A percentile compares a stretch with the other conserved stretches of the same genome.
phyloP scores from a whole-genome alignment of 2,113 vertebrate species.

The Pavo muticus region DNA sequence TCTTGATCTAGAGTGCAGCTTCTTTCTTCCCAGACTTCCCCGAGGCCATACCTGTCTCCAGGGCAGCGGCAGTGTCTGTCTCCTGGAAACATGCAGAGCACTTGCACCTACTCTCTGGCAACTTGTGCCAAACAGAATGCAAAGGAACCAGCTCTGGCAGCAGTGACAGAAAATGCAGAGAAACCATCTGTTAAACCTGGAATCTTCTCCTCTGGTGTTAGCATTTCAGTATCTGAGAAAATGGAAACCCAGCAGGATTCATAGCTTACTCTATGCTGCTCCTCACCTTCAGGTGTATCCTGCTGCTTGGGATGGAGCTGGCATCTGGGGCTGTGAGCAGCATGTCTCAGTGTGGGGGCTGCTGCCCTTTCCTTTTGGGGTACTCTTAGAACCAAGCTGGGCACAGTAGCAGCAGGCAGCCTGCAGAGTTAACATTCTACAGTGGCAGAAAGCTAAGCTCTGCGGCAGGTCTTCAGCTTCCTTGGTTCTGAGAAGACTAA shows the following conservation, averaged over 20 bases:
- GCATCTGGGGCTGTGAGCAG: not conserved
- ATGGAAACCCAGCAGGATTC: not conserved
- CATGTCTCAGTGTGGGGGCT: rapidly evolving
- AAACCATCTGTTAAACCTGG: constrained; percentile 2
- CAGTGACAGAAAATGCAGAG: not conserved
- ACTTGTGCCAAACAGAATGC: not conserved
- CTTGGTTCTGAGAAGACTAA: not conserved
- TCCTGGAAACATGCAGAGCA: not conserved
- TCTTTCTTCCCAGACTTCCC: not conserved
- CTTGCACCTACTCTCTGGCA: not conserved
- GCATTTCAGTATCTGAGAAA: not conserved
- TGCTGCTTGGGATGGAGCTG: not conserved
- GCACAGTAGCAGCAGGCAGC: not conserved
- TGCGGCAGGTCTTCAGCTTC: not conserved
- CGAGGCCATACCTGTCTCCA: not conserved
- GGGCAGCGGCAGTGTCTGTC: not conserved
- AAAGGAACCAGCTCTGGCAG: not conserved
- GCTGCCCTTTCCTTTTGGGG: not conserved
- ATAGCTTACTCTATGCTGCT: not conserved
- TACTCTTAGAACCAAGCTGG: not conserved
- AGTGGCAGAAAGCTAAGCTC: not conserved
- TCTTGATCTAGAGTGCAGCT: not conserved
- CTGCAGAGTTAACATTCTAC: not conserved
- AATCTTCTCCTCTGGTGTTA: not conserved
- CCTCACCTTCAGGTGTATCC: not conserved